Percentiles rank a stretch among this genome's conserved stretches.
phyloP scores from a whole-genome alignment of 2,888 invertebrate species.

The Nesidiocoris tenuis region DNA sequence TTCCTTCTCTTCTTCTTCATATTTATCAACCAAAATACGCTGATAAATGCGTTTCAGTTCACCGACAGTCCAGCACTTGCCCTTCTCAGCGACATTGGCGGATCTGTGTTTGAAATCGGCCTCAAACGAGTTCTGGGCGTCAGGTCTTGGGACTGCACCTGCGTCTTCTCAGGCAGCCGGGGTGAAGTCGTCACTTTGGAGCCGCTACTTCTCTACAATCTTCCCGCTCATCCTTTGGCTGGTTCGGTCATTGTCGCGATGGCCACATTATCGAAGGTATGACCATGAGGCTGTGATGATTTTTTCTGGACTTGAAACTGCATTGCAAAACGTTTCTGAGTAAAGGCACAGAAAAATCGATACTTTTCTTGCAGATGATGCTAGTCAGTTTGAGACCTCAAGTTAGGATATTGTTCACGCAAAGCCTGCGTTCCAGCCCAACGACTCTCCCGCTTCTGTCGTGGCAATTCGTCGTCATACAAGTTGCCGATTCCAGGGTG shows the following conservation, averaged over 20 bases:
- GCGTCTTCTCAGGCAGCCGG: constrained; percentile 93
- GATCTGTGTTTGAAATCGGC: constrained; percentile 91
- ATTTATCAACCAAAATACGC: too few relatives aligned
- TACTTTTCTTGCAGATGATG: constrained; percentile 36
- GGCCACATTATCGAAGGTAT: constrained; percentile 87
- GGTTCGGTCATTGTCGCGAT: constrained; percentile 81
- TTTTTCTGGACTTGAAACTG: too few relatives aligned
- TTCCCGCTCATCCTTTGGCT: constrained; percentile 66
- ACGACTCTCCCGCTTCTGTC: constrained; percentile 84
- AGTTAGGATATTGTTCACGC: constrained; percentile 74
- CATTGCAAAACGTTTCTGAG: too few relatives aligned
- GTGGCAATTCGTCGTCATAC: constrained; percentile 88
- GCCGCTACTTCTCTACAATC: constrained; percentile 63
- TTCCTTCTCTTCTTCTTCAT: too few relatives aligned
- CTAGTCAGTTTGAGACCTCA: constrained; percentile 71
- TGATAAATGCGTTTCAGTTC: constrained; percentile 58
- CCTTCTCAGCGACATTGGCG: constrained; percentile 85
- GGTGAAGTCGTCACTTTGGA: constrained; percentile 86
- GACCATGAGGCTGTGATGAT: too few relatives aligned
- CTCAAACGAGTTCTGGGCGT: constrained; percentile 87
- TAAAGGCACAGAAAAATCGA: too few relatives aligned
- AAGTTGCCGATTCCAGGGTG: constrained; percentile 67
- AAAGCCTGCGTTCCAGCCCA: constrained; percentile 68
- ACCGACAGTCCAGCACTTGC: constrained; percentile 73
- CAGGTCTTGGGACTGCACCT: constrained; percentile 83